Evolutionary conservation across 2,888 invertebrate genomes (phyloP), one percentile per base, ranked within the genome.

Genomic region (Subacronicta megacephala): DNA sequence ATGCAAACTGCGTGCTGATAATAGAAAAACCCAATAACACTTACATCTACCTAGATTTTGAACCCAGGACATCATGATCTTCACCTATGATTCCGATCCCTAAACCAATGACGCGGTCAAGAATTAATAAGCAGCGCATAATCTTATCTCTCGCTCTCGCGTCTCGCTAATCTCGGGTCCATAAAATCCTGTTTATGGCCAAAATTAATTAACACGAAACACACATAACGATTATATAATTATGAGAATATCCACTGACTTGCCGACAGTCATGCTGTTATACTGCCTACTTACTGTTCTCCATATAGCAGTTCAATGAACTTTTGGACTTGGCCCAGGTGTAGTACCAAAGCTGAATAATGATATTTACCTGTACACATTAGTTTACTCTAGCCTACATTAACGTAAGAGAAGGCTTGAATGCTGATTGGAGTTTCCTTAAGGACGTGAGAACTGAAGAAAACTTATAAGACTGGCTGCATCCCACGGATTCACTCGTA

Each of bases 241-340:
- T 62, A 65, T 50, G 59, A 55, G 56, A 64, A 62, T 51, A 13
- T 18, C 3, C 35, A 61, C 45, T 59, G 57, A 56, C 16, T 29
- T 23, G 31, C 13, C 38, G 40, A 43, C 49, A n/a, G n/a, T n/a
- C n/a, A 42, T 55, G 33, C 33, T 40, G 56, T 41, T 63, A 55
- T 51, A 62, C 53, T 50, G 37, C 26, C 26, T 26, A 26, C 26
- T 26, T 26, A 26, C 10, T 59, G 49, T 31, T 50, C 26, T 40
- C n/a, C n/a, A n/a, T n/a, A 46, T 40, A 13, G 33, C 31, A 68
- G 73, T 47, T 42, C 73, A 42, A 64, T 79, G 77, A 75, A 67
- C 77, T 71, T n/a, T 51, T 75, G 63, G 55, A 69, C 72, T 68
- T 60, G 58, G 56, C 49, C 59, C 59, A 75, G 67, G 54, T 46